phyloP scores from a whole-genome alignment of 2,113 vertebrate genomes.

The Glaucidium brasilianum region DNA sequence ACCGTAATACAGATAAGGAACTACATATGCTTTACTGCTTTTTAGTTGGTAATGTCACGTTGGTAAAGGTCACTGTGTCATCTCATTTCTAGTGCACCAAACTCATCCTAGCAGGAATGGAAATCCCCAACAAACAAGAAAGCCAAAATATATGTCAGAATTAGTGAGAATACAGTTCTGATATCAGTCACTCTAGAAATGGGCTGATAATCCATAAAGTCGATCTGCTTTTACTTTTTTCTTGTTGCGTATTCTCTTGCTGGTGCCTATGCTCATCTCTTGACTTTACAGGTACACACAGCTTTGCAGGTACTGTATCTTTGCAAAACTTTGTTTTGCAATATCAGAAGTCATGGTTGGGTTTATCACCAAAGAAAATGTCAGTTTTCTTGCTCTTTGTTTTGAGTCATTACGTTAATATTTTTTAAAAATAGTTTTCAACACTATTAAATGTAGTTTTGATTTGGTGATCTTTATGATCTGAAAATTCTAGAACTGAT shows the following conservation, averaged over 20 bases:
- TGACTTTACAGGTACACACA: not conserved
- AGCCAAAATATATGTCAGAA: not conserved
- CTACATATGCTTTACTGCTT: not conserved
- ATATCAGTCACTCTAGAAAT: not conserved
- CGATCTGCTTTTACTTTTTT: not conserved
- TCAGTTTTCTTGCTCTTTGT: not conserved
- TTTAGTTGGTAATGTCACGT: not conserved
- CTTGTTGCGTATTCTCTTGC: not conserved
- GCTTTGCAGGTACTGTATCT: too few species aligned
- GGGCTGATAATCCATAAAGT: not conserved
- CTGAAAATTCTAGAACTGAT: not conserved
- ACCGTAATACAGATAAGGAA: not conserved
- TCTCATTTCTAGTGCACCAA: not conserved
- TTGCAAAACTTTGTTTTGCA: too few species aligned
- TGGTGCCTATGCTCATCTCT: rapidly evolving
- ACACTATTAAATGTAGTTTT: not conserved
- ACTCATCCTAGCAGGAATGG: not conserved
- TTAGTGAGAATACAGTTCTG: not conserved
- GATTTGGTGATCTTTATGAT: not conserved
- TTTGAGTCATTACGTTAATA: not conserved
- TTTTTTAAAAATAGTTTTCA: not conserved
- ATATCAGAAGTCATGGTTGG: too few species aligned
- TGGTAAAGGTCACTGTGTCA: not conserved
- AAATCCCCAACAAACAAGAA: not conserved
- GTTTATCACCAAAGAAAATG: not conserved